Base-by-base conservation (phyloP, 2,113 vertebrate genomes). In the Mormoops blainvillei region DNA sequence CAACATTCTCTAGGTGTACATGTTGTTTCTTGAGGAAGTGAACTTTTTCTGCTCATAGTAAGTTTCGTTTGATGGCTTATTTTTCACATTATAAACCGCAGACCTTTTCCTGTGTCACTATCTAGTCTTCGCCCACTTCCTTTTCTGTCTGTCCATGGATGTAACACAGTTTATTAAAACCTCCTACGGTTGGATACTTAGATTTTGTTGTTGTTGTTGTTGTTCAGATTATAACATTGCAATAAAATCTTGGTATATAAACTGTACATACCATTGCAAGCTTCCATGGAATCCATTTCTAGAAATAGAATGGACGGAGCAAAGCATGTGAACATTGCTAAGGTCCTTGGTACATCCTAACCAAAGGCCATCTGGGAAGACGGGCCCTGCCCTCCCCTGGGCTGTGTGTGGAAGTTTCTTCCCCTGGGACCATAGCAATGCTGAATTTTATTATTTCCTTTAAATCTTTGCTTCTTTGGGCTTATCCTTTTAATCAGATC, bases 341-440 rank as follows among this genome's bases (percentile, higher is more conserved):
- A n/a, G 2, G 38, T 33, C 43, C 73, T 33, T 16, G 50, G 12
- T 4, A 5, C 0, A 1, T 4, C 2, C 18, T 41, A 54, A 52
- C 24, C 10, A 31, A 76, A 48, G 12, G 3, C 13, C 74, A 48
- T 36, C 38, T 3, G 4, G 41, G 18, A 36, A 48, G 56, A 58
- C 13, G 2, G 15, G 1, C 2, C 15, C 15, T 31, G 13, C 24
- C 0, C 3, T n/a, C 12, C 16, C 50, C 18, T 4, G 10, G 31
- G 36, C 50, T 38, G 11, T 3, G 22, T 11, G 9, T 2, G 9
- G 31, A 20, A 19, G 15, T 2, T 0, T 54, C 22, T 31, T 33
- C 24, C 18, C 33, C 77, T 52, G 10, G 5, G 2, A 20, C 11
- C 33, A 71, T 0, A 26, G 36, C 2, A 19, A 43, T 6, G 14